phyloP scores from a whole-genome alignment of 1,140 invertebrate genomes.

The Myzus persicae region DNA sequence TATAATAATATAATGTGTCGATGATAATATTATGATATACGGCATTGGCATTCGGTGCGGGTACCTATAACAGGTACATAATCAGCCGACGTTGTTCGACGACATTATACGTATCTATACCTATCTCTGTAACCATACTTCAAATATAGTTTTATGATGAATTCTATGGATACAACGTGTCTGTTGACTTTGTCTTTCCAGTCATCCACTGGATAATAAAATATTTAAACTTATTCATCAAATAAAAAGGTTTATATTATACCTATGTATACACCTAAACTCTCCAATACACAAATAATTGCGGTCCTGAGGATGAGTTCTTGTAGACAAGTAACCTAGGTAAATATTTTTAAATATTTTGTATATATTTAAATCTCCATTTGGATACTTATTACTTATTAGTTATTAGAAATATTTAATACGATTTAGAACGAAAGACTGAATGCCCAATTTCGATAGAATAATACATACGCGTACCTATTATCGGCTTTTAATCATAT shows the following conservation, averaged over 20 bases:
- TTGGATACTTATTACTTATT: not conserved
- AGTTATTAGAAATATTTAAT: not conserved
- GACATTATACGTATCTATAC: not conserved
- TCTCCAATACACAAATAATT: not conserved
- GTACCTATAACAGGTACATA: not conserved
- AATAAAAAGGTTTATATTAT: not conserved
- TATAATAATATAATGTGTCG: not conserved
- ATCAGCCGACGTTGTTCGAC: not conserved
- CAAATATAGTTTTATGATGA: not conserved
- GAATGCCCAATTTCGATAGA: not conserved
- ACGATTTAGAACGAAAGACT: not conserved
- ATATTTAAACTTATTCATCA: not conserved
- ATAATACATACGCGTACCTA: not conserved
- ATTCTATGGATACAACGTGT: not conserved
- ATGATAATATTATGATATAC: not conserved
- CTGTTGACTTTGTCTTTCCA: too few species aligned
- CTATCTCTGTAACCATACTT: too few species aligned
- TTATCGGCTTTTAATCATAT: too few species aligned
- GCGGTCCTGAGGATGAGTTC: not conserved
- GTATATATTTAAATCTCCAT: not conserved
- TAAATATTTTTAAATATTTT: not conserved
- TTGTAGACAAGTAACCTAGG: not conserved
- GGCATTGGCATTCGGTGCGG: not conserved
- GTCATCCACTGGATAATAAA: not conserved
- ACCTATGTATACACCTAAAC: not conserved